phyloP scores from a whole-genome alignment of 1,140 invertebrate genomes.

The Euborellia annulipes region DNA sequence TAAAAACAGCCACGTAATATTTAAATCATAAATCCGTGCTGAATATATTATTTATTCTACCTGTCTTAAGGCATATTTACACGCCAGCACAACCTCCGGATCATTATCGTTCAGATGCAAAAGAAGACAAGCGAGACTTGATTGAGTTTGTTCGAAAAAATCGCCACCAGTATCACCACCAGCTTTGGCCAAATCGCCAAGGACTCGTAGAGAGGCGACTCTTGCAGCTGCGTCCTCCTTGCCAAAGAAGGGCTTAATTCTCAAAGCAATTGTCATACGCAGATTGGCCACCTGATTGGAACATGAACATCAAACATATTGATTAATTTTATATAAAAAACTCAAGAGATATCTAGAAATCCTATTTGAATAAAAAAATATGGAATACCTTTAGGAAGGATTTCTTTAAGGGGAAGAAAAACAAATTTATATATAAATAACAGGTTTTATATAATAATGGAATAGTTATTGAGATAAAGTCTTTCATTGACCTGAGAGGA shows the following conservation, averaged over 20 bases:
- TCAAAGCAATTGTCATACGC: slow-evolving; percentile 31
- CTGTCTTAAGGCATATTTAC: slow-evolving; percentile 50
- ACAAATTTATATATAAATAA: no score
- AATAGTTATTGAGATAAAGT: not conserved
- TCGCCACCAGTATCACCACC: slow-evolving; percentile 33
- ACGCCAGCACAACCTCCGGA: slow-evolving; percentile 48
- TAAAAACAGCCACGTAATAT: no score
- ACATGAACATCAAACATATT: no score
- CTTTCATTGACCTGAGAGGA: no score
- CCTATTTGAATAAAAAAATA: slow-evolving; percentile 8
- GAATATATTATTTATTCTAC: no score
- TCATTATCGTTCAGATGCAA: slow-evolving; percentile 59
- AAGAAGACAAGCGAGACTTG: slow-evolving; percentile 51
- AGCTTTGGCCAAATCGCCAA: slow-evolving; percentile 47
- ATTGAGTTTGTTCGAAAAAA: slow-evolving; percentile 51
- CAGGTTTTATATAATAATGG: not conserved
- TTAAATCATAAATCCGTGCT: no score
- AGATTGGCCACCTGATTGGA: slow-evolving; percentile 27
- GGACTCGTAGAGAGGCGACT: slow-evolving; percentile 49
- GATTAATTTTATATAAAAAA: no score
- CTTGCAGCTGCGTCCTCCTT: slow-evolving; percentile 34
- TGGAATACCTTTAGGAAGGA: slow-evolving; percentile 18
- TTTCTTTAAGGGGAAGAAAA: no score
- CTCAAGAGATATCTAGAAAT: no score
- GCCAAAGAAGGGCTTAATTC: slow-evolving; percentile 36